Evolutionary conservation across 2,113 vertebrate species (phyloP).

Genomic region (Callipepla squamata): DNA sequence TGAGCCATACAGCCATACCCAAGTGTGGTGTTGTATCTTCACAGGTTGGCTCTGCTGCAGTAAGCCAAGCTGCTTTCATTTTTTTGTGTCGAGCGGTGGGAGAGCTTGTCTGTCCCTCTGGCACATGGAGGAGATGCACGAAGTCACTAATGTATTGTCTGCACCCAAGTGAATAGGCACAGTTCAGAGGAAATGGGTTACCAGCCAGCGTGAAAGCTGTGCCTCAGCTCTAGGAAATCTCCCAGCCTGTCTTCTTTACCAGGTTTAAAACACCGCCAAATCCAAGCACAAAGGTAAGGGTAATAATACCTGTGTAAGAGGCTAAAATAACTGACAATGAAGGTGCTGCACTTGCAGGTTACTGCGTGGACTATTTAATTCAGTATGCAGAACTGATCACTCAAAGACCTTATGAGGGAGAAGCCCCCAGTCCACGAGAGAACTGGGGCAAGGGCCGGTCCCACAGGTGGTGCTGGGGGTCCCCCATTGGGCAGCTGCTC

Average conservation of each 20-base stretch:
- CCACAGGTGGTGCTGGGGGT: neutral
- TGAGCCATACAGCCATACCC: neutral
- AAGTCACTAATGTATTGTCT: neutral
- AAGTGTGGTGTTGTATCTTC: neutral
- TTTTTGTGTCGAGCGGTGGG: neutral
- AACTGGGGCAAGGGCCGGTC: neutral
- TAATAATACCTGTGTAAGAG: neutral
- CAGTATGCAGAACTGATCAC: neutral
- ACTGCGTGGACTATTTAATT: neutral
- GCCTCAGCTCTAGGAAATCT: constrained; percentile 12
- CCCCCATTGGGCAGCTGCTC: neutral
- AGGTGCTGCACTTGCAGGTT: neutral
- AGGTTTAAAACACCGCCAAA: constrained; percentile 25
- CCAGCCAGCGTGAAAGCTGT: neutral
- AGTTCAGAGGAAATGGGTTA: constrained; percentile 13
- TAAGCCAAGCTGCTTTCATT: neutral
- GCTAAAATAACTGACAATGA: neutral
- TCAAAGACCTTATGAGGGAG: neutral
- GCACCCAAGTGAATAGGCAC: neutral
- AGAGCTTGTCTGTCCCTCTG: constrained; percentile 27
- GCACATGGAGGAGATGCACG: neutral
- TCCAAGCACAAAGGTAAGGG: constrained; percentile 11
- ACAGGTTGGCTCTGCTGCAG: neutral
- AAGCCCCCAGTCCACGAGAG: neutral
- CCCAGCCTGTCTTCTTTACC: constrained; percentile 21